These are phyloP conservation scores for Parelbella ahira DNA, from an alignment of 2,888 invertebrate species.

Conservation along the genomic window DNA sequence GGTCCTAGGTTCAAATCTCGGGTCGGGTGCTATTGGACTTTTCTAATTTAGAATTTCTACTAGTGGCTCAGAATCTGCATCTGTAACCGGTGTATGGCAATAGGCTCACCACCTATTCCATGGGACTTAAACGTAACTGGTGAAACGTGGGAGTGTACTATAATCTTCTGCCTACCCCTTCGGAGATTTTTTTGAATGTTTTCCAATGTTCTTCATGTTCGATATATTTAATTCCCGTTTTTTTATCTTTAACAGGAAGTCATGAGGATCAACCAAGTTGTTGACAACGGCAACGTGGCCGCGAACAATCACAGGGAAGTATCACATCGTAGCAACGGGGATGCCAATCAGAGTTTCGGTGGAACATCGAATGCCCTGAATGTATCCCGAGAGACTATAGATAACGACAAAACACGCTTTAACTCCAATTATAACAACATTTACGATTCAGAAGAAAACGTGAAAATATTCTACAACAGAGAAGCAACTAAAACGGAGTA, in stretches of 20 bases:
- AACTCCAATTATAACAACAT: constrained; percentile 43
- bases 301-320: constrained; percentile 29
- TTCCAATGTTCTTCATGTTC: too few species aligned
- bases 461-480: constrained; percentile 41
- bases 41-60: too few species aligned
- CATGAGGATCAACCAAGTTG: constrained; percentile 60
- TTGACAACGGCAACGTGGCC: constrained; percentile 61
- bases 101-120: too few species aligned
- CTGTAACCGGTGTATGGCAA: too few species aligned
- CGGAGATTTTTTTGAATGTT: too few species aligned
- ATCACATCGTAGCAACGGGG: constrained; percentile 40
- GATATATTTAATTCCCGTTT: too few species aligned
- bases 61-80: too few species aligned
- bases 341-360: constrained; percentile 39
- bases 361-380: constrained; percentile 37
- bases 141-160: too few species aligned
- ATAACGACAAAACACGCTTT: constrained; percentile 40
- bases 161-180: too few species aligned
- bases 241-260: constrained; percentile 54
- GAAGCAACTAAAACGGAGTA: constrained; percentile 31
- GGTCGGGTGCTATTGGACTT: too few species aligned
- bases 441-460: constrained; percentile 40
- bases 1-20: too few species aligned
- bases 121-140: too few species aligned
- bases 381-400: constrained; percentile 35